These are phyloP conservation scores for Callospermophilus lateralis DNA, from an alignment of 2,113 vertebrate species.

Conservation along the genomic window DNA sequence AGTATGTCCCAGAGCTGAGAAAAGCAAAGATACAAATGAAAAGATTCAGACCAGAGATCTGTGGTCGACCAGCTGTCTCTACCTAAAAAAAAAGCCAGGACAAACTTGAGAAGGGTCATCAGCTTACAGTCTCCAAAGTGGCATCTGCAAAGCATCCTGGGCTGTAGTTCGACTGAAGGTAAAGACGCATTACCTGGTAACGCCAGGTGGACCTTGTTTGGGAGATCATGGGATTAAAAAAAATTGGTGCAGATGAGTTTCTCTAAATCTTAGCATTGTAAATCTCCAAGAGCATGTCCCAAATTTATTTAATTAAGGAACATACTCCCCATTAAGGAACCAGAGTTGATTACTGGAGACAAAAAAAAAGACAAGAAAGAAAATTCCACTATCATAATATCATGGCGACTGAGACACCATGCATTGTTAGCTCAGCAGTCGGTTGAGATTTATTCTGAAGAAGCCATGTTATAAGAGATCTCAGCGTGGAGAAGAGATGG, in stretches of 20 bases:
- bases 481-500: background rate
- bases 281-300: background rate
- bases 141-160: background rate
- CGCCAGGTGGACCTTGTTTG: background rate
- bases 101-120: background rate
- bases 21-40: background rate
- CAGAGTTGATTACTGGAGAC: background rate
- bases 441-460: background rate
- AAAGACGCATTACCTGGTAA: background rate
- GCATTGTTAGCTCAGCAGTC: background rate
- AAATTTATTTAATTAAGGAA: background rate
- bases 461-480: background rate
- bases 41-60: background rate
- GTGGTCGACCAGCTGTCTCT: background rate
- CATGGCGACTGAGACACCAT: background rate
- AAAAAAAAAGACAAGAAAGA: background rate
- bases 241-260: background rate
- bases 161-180: too few relatives aligned
- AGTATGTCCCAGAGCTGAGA: background rate
- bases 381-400: background rate
- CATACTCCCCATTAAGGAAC: background rate
- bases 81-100: background rate
- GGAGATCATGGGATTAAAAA: background rate
- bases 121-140: background rate
- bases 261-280: background rate